Base-by-base conservation (phyloP, 2,888 invertebrate genomes). In the Rhagonycha lutea region DNA sequence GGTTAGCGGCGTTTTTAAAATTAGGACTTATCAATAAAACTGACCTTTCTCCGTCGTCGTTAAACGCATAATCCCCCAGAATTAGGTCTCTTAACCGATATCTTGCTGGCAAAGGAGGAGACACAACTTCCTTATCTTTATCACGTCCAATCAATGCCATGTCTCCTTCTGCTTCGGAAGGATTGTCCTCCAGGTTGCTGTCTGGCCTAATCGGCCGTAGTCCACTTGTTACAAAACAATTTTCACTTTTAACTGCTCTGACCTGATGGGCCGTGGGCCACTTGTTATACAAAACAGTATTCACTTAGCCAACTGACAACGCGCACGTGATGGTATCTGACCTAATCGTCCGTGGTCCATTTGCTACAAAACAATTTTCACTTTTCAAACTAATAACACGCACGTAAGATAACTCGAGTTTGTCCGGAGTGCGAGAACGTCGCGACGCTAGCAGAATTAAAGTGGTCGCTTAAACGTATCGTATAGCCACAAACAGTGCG, bases 1-100 rank as follows among this genome's bases (percentile, higher is more conserved):
- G 47, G 28, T 28, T 28, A 9, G 9, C 7, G 8, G 9, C 28
- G 28, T 28, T 28, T 9, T n/a, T n/a, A 8, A 47, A 47, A n/a
- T 47, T n/a, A 18, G 8, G n/a, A 47, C n/a, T 32, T 12, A 32
- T 4, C 11, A 32, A 5, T n/a, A n/a, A 47, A n/a, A 47, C 47
- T 47, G 5, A 94, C 95, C 94, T 93, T 90, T 94, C 94, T 65
- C 94, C 94, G 83, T 94, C 93, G 85, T 94, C 94, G 84, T 92
- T 92, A 87, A 93, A 92, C 14, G 93, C 92, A 86, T 92, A 93
- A 87, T 95, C 95, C 67, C 94, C 94, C 83, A 94, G 89, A 83
- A 95, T 91, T 81, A 95, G 90, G 87, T 95, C 94, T 79, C 94
- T 89, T 83, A 95, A 91, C 72, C 94, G 90, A 88, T 94, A 95